Percentiles rank a stretch among this genome's conserved stretches.
These are phyloP conservation scores for Manacus vitellinus DNA, from an alignment of 2,113 vertebrate genomes.

Conservation along the genomic window DNA sequence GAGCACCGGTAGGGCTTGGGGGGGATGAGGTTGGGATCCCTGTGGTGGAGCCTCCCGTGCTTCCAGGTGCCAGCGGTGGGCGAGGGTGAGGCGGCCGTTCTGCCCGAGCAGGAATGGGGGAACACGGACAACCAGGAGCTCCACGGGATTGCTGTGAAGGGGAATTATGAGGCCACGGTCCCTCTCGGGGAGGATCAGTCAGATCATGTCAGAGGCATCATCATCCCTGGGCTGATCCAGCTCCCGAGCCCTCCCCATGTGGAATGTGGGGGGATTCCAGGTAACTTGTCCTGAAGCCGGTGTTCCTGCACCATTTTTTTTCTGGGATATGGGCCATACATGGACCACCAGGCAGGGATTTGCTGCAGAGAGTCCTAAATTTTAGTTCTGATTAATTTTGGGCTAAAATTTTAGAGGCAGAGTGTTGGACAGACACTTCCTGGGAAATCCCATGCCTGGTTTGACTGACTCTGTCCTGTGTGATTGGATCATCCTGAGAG, in stretches of 20 bases:
- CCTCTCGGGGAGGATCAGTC: conserved; percentile 60
- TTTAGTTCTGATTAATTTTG: neutral
- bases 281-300: neutral
- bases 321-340: neutral
- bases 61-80: conserved; percentile 61
- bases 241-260: rapidly evolving
- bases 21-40: neutral
- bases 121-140: conserved; percentile 53
- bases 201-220: rapidly evolving
- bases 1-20: neutral
- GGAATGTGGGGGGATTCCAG: neutral
- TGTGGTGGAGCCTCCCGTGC: neutral
- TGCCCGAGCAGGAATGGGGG: conserved; percentile 55
- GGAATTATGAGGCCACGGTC: conserved; percentile 18
- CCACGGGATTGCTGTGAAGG: conserved; percentile 34
- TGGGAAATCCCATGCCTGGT: neutral
- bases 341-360: neutral
- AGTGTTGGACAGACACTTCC: neutral
- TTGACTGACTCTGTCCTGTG: neutral
- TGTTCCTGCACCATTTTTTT: neutral
- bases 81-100: neutral
- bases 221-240: neutral
- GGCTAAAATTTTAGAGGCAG: neutral
- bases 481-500: neutral
- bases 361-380: neutral